These are phyloP conservation scores for Pogoniulus pusillus DNA, from an alignment of 2,797 vertebrate genomes.

Conservation along the genomic window DNA sequence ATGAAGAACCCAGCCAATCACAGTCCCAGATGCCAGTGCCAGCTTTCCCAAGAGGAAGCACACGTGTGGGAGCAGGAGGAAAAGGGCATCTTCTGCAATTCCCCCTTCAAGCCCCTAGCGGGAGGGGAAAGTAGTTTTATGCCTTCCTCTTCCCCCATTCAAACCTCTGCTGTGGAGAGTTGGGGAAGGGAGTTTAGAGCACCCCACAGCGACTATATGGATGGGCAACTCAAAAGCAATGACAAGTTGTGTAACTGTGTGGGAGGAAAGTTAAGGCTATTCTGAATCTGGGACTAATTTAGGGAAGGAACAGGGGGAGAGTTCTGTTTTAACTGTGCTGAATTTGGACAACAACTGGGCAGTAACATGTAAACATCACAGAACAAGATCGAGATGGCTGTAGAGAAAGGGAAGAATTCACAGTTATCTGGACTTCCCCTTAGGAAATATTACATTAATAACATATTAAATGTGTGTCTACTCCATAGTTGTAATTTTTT, in stretches of 20 bases:
- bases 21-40: too few species aligned
- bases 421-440: neutral
- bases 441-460: conserved; percentile 40
- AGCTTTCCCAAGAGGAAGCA: too few species aligned
- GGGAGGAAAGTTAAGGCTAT: neutral
- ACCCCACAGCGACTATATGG: neutral
- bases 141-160: too few species aligned
- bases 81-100: too few species aligned
- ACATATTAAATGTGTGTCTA: conserved; percentile 1
- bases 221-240: neutral
- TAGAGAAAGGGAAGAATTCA: neutral
- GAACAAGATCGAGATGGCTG: neutral
- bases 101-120: too few species aligned
- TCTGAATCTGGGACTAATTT: neutral
- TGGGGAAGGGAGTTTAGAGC: too few species aligned
- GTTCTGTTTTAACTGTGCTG: neutral
- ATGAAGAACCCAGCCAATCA: neutral
- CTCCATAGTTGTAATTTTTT: conserved; percentile 9
- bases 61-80: too few species aligned
- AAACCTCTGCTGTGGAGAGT: too few species aligned
- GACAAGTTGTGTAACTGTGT: neutral
- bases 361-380: neutral
- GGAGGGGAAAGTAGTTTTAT: too few species aligned
- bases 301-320: neutral
- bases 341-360: neutral